Evolutionary conservation across 2,797 vertebrate genomes (phyloP), one percentile per base, ranked within the genome.

Genomic region (Acipenser ruthenus): DNA sequence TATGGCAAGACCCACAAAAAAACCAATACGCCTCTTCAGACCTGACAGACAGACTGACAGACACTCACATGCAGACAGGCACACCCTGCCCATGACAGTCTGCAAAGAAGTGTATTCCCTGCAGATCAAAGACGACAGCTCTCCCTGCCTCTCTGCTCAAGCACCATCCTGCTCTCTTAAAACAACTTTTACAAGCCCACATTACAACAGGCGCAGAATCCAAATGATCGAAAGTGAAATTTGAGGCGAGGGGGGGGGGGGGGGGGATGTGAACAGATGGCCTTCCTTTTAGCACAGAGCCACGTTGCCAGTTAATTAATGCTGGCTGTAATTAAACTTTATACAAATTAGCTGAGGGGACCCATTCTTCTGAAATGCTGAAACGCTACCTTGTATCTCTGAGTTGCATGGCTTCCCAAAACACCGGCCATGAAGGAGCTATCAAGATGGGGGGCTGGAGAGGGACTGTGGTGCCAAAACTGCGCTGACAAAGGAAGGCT

Each of bases 291-390:
- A 82, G 77, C 80, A 72, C 75, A 63, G 78, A 81, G 87, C 82
- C 76, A 73, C 80, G 80, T 81, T 89, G 92, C 87, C 86, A 89
- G 85, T 87, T 90, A 93, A 92, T 92, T 88, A 89, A 86, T 85
- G 84, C 86, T 89, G 80, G 80, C 87, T 86, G 90, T 93, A 91
- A 92, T 93, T 92, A 93, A 91, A 88, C 85, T 87, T 88, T 87
- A 89, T 89, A 90, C 88, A 92, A 91, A 92, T 89, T 85, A 91
- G 81, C 86, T 86, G 85, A 37, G 23, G 4, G 23, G 23, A 37
- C 87, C 88, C 89, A 88, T 87, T 82, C 73, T 79, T 80, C 79
- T 88, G 83, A 87, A 85, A 83, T 81, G 84, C 23, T 37, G 23
- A 37, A 37, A 37, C 23, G 52, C 52, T 55, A 9, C 52, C n/a